Base-by-base conservation (phyloP, 1,140 invertebrate genomes). In the Scylla paramamosain region DNA sequence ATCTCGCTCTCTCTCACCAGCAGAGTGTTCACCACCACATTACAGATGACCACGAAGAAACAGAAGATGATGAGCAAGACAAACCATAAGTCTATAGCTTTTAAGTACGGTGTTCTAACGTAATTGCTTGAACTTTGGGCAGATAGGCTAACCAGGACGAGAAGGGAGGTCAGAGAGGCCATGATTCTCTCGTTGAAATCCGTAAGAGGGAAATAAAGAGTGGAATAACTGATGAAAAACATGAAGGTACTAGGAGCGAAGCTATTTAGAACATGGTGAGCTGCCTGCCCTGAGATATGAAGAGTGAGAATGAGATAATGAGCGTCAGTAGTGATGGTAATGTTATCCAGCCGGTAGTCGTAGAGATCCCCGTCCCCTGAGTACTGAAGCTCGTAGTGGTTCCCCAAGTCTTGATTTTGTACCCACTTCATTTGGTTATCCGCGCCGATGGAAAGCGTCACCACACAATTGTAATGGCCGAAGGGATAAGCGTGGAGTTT, bases 111-210 rank as follows among this genome's bases (percentile, higher is more conserved):
- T 8, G 92, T 93, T 77, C 46, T 93, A 77, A 93, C 29, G 82
- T 86, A 86, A 31, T 29, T 48, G 14, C 7, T 0, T 16, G 28
- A 86, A 39, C 32, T 77, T 39, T 84, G 82, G 7, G 45, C 39
- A 82, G 86, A 93, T 31, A 93, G 82, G 10, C 82, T 46, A 8
- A 48, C 92, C 92, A 93, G 16, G n/a, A 93, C 92, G 25, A 93
- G 29, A 67, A 93, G 46, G 25, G 92, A 46, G 4, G 92, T 93
- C 8, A 93, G 92, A 1, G 92, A 93, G 12, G 67, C 92, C 92
- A 93, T 93, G 77, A 93, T 86, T 46, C 92, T 39, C 82, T 93
- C 92, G 45, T 93, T 93, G 92, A 93, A 93, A 77, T 93, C 20
- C 0, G 32, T 52, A 28, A 93, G 14, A 39, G 92, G 82, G 82